A percentile compares a stretch with the other conserved stretches of the same genome.
Conservation (phyloP, 1,140 invertebrate species). For the Hesperophylax magnus region DNA sequence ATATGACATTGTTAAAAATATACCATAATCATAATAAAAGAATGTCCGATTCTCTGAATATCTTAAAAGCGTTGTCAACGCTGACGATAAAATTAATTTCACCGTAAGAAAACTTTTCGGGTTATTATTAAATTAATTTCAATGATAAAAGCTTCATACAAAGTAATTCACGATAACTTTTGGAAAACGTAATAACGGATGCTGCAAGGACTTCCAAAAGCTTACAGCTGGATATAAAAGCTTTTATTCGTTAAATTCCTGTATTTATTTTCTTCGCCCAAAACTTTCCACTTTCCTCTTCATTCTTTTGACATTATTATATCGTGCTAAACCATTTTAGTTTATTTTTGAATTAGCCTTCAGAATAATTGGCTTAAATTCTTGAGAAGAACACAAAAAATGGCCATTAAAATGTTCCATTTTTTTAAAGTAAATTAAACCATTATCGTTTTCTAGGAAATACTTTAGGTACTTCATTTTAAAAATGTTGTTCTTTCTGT, state of each 20-base stretch:
- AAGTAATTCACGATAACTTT: constrained; percentile 41
- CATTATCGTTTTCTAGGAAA: neutral
- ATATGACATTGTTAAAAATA: no score
- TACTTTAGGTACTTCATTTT: no score
- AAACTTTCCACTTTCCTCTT: constrained; percentile 37
- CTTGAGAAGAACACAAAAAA: neutral
- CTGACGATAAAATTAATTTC: constrained; percentile 24
- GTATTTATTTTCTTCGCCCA: constrained; percentile 38
- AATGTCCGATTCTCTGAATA: neutral
- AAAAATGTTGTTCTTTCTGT: no score
- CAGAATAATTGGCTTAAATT: constrained; percentile 24
- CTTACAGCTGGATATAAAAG: constrained; percentile 41
- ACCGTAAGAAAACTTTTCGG: constrained; percentile 29
- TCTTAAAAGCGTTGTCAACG: constrained; percentile 30
- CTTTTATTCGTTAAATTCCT: constrained; percentile 37
- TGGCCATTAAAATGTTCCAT: neutral
- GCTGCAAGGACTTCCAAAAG: constrained; percentile 33
- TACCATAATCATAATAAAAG: neutral
- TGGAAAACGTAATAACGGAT: constrained; percentile 33
- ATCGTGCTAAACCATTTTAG: constrained; percentile 4
- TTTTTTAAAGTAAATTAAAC: neutral
- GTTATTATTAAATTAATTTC: constrained; percentile 39
- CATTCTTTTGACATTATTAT: constrained; percentile 32
- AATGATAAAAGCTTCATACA: constrained; percentile 38
- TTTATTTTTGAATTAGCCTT: constrained; percentile 31